These are phyloP conservation scores for Synanthedon andrenaeformis DNA, from an alignment of 2,888 invertebrate species.

Conservation along the genomic window DNA sequence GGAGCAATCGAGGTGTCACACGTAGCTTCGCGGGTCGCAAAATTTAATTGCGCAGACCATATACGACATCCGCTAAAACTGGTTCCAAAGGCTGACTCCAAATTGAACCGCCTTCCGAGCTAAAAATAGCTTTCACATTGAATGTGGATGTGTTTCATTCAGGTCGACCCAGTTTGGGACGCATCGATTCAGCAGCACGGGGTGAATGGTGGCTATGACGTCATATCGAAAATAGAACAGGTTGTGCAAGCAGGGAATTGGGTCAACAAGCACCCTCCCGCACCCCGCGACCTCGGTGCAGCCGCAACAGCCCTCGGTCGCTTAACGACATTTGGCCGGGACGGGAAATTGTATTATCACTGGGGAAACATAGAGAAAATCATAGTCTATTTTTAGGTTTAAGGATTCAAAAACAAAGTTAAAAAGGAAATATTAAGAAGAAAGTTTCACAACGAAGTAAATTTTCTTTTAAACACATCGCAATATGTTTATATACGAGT, in stretches of 20 bases:
- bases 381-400: neutral
- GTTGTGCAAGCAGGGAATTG: constrained; percentile 48
- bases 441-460: too few species aligned
- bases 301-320: constrained; percentile 13
- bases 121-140: constrained; percentile 51
- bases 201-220: constrained; percentile 62
- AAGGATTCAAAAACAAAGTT: neutral
- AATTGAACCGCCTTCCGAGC: constrained; percentile 26
- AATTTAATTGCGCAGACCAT: neutral
- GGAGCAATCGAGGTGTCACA: constrained; percentile 5
- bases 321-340: constrained; percentile 15
- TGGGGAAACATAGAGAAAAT: constrained; percentile 14
- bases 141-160: constrained; percentile 56
- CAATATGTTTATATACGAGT: too few species aligned
- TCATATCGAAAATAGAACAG: constrained; percentile 56
- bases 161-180: constrained; percentile 49
- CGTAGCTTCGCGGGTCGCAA: constrained; percentile 3
- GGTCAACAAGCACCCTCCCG: constrained; percentile 39
- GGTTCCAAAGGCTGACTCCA: constrained; percentile 27
- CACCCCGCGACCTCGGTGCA: constrained; percentile 17
- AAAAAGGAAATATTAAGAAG: neutral
- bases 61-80: constrained; percentile 24
- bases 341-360: constrained; percentile 21
- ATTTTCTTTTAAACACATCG: too few species aligned
- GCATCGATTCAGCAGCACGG: constrained; percentile 58